Evolutionary conservation across 1,140 invertebrate species (phyloP).

Genomic region (Drosophila simulans): DNA sequence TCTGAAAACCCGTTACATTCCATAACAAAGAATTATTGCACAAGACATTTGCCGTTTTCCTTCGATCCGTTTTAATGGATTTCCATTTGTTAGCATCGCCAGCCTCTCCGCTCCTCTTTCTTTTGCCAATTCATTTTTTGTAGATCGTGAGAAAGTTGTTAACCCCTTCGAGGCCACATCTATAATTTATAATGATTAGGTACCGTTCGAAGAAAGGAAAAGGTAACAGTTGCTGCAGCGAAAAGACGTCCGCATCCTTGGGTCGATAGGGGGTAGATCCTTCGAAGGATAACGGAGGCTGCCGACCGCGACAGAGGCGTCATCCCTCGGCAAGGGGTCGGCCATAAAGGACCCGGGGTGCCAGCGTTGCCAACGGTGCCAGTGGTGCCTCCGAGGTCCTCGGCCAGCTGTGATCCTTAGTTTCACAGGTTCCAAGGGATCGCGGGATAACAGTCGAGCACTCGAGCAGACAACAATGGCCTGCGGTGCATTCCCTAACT

Average conservation of each 20-base stretch:
- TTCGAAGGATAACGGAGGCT: conserved; percentile 42
- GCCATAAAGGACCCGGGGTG: background rate
- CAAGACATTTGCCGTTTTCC: conserved; percentile 52
- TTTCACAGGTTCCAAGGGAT: conserved; percentile 24
- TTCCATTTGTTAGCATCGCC: conserved; percentile 40
- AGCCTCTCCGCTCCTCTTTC: conserved; percentile 10
- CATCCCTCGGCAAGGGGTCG: conserved; percentile 66
- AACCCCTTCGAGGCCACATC: conserved; percentile 74
- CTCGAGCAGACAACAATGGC: conserved; percentile 44
- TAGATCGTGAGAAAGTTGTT: conserved; percentile 78
- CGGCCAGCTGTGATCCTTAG: conserved; percentile 55
- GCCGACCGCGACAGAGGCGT: conserved; percentile 62
- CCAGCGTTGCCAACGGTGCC: no score
- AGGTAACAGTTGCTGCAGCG: conserved; percentile 73
- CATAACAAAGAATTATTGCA: conserved; percentile 53
- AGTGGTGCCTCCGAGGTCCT: conserved; percentile 1
- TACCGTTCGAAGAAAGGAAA: conserved; percentile 34
- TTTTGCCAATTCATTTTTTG: conserved; percentile 18
- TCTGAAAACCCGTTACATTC: conserved; percentile 62
- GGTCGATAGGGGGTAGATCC: background rate
- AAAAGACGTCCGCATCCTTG: conserved; percentile 41
- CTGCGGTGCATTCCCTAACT: conserved; percentile 27
- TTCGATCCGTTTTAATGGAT: conserved; percentile 54
- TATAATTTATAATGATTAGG: conserved; percentile 80
- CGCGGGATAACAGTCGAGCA: conserved; percentile 17